Base-by-base conservation (phyloP, 1,140 invertebrate species). In the Stegodyphus mimosarum region DNA sequence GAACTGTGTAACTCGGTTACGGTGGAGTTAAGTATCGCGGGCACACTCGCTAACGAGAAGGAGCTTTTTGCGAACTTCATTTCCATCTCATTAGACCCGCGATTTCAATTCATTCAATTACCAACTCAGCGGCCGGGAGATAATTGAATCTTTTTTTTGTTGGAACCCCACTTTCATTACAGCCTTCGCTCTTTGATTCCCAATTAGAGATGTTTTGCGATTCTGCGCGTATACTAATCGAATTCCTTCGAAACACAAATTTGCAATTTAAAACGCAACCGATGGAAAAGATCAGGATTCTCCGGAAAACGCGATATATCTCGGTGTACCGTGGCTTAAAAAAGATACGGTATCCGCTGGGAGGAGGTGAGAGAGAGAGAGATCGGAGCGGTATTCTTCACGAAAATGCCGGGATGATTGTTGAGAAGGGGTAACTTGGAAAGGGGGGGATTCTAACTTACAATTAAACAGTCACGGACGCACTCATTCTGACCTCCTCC, bases 51-150 rank as follows among this genome's bases (percentile, higher is more conserved):
- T 69, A 69, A 53, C 67, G 69, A 55, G 17, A 9, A 60, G 55
- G 55, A 60, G 55, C 55, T 60, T 60, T 60, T 60, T 60, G 55
- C 55, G 66, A 60, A 51, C 67, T 81, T 81, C 78, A 81, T 81
- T 81, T 81, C 78, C 78, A 81, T 81, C 78, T 81, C 78, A 81
- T 81, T 81, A 81, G 66, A 51, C 64, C 18, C 76, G 51, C 78
- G 78, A 72, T 79, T 79, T 67, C 78, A 33, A 81, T 67, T 81
- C 78, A 81, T 81, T 81, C 78, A 81, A 81, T 81, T 81, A 81
- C 53, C 49, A 79, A 79, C 76, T 70, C 64, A 52, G 17, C 15
- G 49, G 33, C 10, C 66, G 48, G 49, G 50, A 51, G 76, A 81
- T 81, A 81, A 81, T 81, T 72, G 69, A 81, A 81, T 81, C 9